Conservation (phyloP, 2,797 vertebrate genomes). For the Zalophus californianus region DNA sequence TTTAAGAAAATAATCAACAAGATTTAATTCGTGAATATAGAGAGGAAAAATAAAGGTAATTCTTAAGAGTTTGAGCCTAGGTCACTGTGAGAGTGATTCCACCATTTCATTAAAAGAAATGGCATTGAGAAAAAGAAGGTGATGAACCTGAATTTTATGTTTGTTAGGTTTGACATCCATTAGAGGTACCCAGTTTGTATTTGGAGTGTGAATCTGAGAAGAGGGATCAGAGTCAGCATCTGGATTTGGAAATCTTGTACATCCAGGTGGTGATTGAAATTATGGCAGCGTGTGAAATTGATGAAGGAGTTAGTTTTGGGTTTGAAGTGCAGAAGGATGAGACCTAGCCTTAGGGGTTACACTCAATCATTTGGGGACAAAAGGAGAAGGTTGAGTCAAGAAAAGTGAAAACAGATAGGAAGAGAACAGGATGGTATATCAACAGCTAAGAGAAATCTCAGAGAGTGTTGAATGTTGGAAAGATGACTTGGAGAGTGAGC, state of each 20-base stretch:
- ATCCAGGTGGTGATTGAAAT: not conserved
- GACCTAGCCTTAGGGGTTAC: not conserved
- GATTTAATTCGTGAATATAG: not conserved
- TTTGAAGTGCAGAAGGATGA: slow-evolving; percentile 22
- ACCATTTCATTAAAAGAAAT: slow-evolving; percentile 28
- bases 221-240: not conserved
- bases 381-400: not conserved
- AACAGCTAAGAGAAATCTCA: not conserved
- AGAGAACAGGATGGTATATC: not conserved
- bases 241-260: not conserved
- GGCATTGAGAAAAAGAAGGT: not conserved
- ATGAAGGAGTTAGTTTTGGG: not conserved
- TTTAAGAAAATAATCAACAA: not conserved
- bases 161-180: not conserved
- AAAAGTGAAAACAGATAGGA: not conserved
- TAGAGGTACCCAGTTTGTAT: not conserved
- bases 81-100: not conserved
- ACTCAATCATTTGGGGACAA: not conserved
- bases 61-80: not conserved
- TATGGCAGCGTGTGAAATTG: not conserved
- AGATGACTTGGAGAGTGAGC: not conserved
- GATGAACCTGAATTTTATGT: not conserved
- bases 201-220: slow-evolving; percentile 14
- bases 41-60: slow-evolving; percentile 24
- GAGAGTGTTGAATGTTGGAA: not conserved